Base-by-base conservation (phyloP, 1,140 invertebrate species). In the Cherax destructor region DNA sequence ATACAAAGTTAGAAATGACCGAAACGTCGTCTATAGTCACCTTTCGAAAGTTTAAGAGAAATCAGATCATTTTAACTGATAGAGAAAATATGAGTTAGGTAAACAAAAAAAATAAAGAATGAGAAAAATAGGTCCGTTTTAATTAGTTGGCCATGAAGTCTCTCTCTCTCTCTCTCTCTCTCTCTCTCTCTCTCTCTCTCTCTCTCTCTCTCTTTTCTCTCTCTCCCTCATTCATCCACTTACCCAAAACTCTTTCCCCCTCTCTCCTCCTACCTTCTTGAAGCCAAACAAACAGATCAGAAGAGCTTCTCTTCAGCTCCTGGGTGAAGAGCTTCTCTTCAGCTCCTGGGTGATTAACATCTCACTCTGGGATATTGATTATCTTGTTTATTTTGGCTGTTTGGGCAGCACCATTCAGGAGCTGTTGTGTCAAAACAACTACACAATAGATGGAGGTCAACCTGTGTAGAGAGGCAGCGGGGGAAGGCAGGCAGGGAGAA, bases 341-440 rank as follows among this genome's bases (percentile, higher is more conserved):
- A 24, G 13, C 21, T 56, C n/a, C 7, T 9, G 50, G 6, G 21
- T 50, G 79, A 81, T 81, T 81, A 81, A 81, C 50, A 81, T 81
- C 79, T 74, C 69, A 30, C 69, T 21, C 65, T 0, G 24, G 69
- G 1, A 74, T 74, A 74, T 74, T 74, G 69, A 74, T 74, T 74
- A 74, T 74, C 16, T 30, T 74, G 69, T 74, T 74, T 74, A 74
- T 74, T 74, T 74, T 74, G 69, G n/a, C 11, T 74, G 69, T 74
- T 16, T 74, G 69, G 21, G 69, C 7, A 41, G 69, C 30, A 7
- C 9, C 24, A 74, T 24, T 74, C 69, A 74, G n/a, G 24, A 21
- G 4, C 69, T 9, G 69, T n/a, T 21, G 30, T 6, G 21, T 21
- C 69, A 74, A 74, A 74, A 74, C 69, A 74, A 74, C 69, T 10